These are phyloP conservation scores for Caenorhabditis sp. DNA, from an alignment of 2,888 invertebrate genomes.

Conservation along the genomic window DNA sequence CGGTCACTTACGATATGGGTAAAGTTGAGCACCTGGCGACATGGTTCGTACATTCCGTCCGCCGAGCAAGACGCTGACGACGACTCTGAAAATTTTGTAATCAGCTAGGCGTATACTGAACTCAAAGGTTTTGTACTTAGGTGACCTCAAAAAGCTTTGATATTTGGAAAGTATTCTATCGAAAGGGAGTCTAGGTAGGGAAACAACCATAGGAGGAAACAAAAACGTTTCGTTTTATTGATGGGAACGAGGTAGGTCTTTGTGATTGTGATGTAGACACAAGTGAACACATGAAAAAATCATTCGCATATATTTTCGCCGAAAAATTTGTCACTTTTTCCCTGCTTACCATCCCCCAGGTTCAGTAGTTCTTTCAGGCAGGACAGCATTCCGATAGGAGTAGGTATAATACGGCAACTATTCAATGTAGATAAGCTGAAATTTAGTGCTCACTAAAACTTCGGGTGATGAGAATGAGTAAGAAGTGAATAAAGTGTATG, in stretches of 20 bases:
- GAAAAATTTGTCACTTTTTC: background rate
- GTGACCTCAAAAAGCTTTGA: too few relatives aligned
- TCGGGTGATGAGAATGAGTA: background rate
- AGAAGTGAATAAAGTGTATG: background rate
- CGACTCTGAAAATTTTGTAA: background rate
- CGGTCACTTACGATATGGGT: conserved; percentile 46
- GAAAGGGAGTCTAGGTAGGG: background rate
- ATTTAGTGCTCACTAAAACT: too few relatives aligned
- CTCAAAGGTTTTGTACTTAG: too few relatives aligned
- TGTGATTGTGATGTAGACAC: background rate
- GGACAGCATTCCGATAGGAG: background rate
- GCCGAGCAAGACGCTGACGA: background rate
- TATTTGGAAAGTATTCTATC: too few relatives aligned
- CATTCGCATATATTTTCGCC: background rate
- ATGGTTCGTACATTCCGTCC: conserved; percentile 26
- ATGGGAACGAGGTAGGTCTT: background rate
- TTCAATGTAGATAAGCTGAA: too few relatives aligned
- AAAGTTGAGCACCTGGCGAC: conserved; percentile 25
- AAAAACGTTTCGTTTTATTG: conserved; percentile 8
- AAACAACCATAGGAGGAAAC: background rate
- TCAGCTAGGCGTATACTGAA: background rate
- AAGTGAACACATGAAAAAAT: background rate
- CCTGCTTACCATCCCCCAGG: conserved; percentile 7
- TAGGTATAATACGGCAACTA: background rate
- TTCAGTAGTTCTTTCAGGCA: background rate